Percentiles rank a stretch among this genome's conserved stretches.
phyloP scores from a whole-genome alignment of 2,113 vertebrate species.

The Hemibagrus wyckioides region DNA sequence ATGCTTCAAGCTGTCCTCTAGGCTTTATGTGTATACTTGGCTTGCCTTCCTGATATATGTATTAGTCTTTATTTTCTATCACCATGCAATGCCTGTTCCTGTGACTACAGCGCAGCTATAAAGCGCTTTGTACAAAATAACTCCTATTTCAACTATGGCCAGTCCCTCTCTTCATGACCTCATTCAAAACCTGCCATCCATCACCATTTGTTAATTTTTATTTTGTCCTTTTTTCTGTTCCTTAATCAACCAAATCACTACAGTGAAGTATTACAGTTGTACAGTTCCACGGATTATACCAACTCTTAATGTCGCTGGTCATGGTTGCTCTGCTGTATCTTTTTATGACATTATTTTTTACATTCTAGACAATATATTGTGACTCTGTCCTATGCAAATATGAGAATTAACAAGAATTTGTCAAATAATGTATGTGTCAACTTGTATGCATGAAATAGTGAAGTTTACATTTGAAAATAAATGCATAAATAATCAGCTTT shows the following conservation, averaged over 20 bases:
- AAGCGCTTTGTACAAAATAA: constrained; percentile 75
- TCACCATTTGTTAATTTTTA: constrained; percentile 43
- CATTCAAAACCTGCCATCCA: constrained; percentile 71
- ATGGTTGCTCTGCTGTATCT: constrained; percentile 82
- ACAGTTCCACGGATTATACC: constrained; percentile 75
- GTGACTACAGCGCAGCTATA: constrained; percentile 72
- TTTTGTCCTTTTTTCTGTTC: constrained; percentile 38
- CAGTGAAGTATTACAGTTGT: constrained; percentile 80
- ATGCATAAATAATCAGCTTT: constrained; percentile 77
- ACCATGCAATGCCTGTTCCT: constrained; percentile 82
- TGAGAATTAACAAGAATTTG: constrained; percentile 80
- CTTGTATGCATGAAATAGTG: constrained; percentile 85
- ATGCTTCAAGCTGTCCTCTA: constrained; percentile 60
- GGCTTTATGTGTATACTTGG: constrained; percentile 58
- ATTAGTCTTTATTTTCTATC: constrained; percentile 71
- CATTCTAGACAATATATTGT: constrained; percentile 84
- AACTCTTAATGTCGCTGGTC: constrained; percentile 76
- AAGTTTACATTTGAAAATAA: constrained; percentile 86
- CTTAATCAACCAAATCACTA: constrained; percentile 80
- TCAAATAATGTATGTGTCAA: constrained; percentile 84
- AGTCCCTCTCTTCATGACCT: constrained; percentile 75
- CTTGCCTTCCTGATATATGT: constrained; percentile 72
- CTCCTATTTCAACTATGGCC: constrained; percentile 74
- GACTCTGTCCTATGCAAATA: constrained; percentile 86
- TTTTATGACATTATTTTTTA: constrained; percentile 84